Conservation (phyloP, 1,140 invertebrate species). For the Brachionus calyciflorus region DNA sequence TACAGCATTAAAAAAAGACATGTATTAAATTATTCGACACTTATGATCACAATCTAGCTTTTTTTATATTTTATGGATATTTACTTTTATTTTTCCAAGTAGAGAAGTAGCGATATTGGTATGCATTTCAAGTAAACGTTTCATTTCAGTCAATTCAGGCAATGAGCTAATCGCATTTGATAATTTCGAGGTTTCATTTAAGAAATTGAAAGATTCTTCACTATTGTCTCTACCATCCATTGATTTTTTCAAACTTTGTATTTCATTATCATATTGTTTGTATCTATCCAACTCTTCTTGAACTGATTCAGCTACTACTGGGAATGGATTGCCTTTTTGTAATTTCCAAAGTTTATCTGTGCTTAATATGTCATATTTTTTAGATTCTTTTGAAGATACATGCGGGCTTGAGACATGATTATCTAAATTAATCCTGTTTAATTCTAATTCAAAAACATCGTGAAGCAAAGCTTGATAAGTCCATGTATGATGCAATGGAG, state of each 20-base stretch:
- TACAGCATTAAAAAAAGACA: too few species aligned
- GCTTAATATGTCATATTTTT: constrained; percentile 81
- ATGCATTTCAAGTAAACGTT: constrained; percentile 95
- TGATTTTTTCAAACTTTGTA: constrained; percentile 84
- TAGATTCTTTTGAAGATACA: constrained; percentile 47
- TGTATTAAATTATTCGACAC: too few species aligned
- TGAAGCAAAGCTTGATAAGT: constrained; percentile 95
- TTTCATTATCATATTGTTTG: constrained; percentile 87
- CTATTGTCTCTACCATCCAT: constrained; percentile 67
- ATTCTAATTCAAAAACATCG: constrained; percentile 81
- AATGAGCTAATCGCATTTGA: constrained; percentile 86
- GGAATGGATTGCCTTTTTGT: constrained; percentile 94
- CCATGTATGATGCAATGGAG: constrained; percentile 97
- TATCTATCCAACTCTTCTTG: constrained; percentile 95
- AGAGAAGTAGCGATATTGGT: constrained; percentile 92
- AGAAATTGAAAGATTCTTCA: background rate
- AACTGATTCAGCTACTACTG: constrained; percentile 92
- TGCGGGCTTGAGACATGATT: constrained; percentile 64
- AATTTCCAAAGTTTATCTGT: constrained; percentile 85
- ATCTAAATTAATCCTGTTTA: constrained; percentile 81
- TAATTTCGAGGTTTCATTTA: constrained; percentile 78
- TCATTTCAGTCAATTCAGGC: constrained; percentile 92
- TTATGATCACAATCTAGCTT: too few species aligned
- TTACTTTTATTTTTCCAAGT: constrained; percentile 77
- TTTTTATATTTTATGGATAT: too few species aligned